Evolutionary conservation across 2,888 invertebrate species (phyloP).

Genomic region (Bursaphelenchus okinawaensis): DNA sequence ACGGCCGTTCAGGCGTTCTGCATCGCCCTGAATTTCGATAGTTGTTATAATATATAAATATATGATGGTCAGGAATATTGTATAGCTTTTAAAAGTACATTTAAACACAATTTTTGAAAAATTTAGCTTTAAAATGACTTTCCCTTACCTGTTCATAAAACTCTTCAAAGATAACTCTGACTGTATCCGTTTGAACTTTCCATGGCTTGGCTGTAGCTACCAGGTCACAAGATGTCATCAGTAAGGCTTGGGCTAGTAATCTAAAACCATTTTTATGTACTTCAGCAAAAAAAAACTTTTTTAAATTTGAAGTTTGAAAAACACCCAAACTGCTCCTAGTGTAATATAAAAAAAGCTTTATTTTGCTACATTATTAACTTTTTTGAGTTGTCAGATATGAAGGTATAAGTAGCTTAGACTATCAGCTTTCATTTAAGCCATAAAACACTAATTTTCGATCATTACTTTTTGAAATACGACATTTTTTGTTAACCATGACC

Average conservation of each 20-base stretch:
- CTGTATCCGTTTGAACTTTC: slow-evolving; percentile 75
- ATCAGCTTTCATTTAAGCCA: too few species aligned
- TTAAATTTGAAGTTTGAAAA: too few species aligned
- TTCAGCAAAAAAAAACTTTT: not conserved
- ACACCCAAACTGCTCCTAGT: too few species aligned
- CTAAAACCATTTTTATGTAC: slow-evolving; percentile 58
- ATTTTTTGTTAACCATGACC: too few species aligned
- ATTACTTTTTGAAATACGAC: too few species aligned
- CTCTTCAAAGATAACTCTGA: slow-evolving; percentile 75
- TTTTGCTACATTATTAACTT: too few species aligned
- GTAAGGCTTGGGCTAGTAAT: slow-evolving; percentile 69
- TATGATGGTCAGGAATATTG: not conserved
- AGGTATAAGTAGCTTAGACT: too few species aligned
- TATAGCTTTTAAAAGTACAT: not conserved
- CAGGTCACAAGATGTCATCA: slow-evolving; percentile 78
- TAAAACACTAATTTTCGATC: too few species aligned
- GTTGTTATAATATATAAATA: not conserved
- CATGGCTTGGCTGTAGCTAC: slow-evolving; percentile 80
- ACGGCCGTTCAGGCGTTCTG: slow-evolving; percentile 68
- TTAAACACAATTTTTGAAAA: too few species aligned
- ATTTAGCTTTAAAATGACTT: not conserved
- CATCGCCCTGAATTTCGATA: slow-evolving; percentile 65
- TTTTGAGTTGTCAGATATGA: too few species aligned
- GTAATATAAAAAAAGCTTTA: too few species aligned
- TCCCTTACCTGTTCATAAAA: slow-evolving; percentile 69